Percentiles rank a stretch among this genome's conserved stretches.
phyloP scores from a whole-genome alignment of 2,888 invertebrate genomes.

The Chaitophorus viminalis region DNA sequence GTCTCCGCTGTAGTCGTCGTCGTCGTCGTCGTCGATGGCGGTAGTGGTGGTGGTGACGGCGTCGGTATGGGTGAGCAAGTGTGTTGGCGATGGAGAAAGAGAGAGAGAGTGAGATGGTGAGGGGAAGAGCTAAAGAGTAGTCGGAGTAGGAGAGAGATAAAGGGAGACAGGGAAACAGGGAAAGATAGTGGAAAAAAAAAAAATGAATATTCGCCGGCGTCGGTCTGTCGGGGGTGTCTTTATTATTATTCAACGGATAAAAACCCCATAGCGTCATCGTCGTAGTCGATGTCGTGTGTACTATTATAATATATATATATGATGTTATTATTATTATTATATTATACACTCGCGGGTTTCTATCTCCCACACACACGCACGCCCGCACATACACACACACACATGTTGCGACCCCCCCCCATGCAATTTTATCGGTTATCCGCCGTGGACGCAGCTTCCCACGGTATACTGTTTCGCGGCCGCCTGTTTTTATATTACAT shows the following conservation, averaged over 20 bases:
- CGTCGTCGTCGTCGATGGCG: not conserved
- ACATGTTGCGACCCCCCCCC: constrained; percentile 42
- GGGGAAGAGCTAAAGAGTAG: not conserved
- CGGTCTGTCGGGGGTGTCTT: constrained; percentile 61
- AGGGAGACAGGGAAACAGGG: too few relatives aligned
- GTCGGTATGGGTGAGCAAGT: not conserved
- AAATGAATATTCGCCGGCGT: constrained; percentile 59
- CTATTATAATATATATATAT: not conserved
- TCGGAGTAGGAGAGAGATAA: not conserved
- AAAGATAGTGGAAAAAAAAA: constrained; percentile 30
- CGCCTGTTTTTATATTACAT: not conserved
- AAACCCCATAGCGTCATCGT: constrained; percentile 49
- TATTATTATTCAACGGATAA: constrained; percentile 60
- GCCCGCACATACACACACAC: not conserved
- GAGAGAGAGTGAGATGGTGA: not conserved
- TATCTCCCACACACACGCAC: constrained; percentile 1
- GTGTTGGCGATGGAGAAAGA: not conserved
- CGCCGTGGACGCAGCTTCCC: constrained; percentile 46
- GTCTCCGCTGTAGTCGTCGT: not conserved
- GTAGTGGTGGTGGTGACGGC: not conserved
- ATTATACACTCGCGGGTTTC: constrained; percentile 24
- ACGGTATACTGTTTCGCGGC: constrained; percentile 52
- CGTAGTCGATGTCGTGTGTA: not conserved
- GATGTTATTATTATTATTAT: constrained; percentile 7
- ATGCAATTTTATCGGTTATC: constrained; percentile 51